Evolutionary conservation across 2,797 vertebrate genomes (phyloP).

Genomic region (Smutsia temminckii): DNA sequence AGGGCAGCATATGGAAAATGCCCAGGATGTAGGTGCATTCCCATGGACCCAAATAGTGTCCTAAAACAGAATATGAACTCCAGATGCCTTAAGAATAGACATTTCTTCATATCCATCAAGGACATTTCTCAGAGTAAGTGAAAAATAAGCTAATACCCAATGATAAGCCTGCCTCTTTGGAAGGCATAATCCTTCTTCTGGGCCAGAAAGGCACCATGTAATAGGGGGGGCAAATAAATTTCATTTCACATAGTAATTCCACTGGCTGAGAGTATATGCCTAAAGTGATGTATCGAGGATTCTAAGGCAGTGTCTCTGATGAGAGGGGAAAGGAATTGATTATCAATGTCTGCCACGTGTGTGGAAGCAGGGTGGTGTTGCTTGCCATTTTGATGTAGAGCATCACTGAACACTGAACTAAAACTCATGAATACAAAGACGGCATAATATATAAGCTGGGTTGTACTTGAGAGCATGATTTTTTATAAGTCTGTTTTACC

Average conservation of each 20-base stretch:
- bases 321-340: background rate
- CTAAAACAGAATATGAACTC: background rate
- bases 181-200: conserved; percentile 5
- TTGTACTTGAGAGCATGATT: background rate
- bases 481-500: conserved; percentile 36
- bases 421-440: background rate
- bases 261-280: background rate
- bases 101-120: conserved; percentile 9
- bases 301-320: background rate
- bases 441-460: background rate
- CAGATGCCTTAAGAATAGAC: conserved; percentile 9
- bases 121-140: background rate
- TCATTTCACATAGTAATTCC: background rate
- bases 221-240: conserved; percentile 28
- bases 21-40: fast-evolving
- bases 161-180: conserved; percentile 9
- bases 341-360: background rate
- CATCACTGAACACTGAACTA: background rate
- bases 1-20: background rate
- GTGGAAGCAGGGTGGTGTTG: background rate
- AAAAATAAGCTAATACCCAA: conserved; percentile 51
- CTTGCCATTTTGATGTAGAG: background rate
- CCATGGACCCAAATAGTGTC: background rate
- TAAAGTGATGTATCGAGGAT: background rate
- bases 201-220: background rate